Evolutionary conservation across 1,140 invertebrate species (phyloP).

Genomic region (Micrasema longulum): DNA sequence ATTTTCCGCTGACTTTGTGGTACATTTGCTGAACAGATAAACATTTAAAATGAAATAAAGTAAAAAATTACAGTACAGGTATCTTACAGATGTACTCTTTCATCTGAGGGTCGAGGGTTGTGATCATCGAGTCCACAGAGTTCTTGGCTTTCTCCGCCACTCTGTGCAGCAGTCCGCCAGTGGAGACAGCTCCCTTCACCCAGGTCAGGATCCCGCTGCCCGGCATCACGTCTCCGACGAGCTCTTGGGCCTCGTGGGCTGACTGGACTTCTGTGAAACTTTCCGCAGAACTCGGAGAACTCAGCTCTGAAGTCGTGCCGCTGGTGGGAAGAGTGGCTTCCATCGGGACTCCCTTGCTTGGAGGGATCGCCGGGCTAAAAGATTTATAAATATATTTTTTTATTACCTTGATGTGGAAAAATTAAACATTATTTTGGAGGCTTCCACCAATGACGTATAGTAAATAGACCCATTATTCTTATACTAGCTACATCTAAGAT

Average conservation of each 20-base stretch:
- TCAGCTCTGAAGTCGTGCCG: conserved; percentile 60
- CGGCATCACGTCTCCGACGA: conserved; percentile 64
- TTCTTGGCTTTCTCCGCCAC: conserved; percentile 82
- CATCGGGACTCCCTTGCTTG: conserved; percentile 68
- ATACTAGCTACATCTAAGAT: too few relatives aligned
- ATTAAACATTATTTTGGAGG: too few relatives aligned
- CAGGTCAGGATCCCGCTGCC: conserved; percentile 69
- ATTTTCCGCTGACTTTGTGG: too few relatives aligned
- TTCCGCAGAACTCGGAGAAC: conserved; percentile 57
- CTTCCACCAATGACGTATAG: too few relatives aligned
- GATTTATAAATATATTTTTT: background rate
- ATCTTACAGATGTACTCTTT: conserved; percentile 87
- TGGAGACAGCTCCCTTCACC: conserved; percentile 70
- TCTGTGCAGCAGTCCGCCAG: conserved; percentile 62
- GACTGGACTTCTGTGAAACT: conserved; percentile 46
- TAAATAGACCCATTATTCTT: too few relatives aligned
- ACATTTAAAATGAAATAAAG: too few relatives aligned
- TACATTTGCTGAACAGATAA: too few relatives aligned
- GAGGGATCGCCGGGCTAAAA: conserved; percentile 69
- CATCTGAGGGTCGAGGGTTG: conserved; percentile 91
- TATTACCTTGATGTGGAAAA: background rate
- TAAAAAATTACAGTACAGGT: too few relatives aligned
- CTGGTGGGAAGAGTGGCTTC: conserved; percentile 62
- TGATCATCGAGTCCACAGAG: conserved; percentile 88
- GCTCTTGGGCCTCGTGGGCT: conserved; percentile 49